Evolutionary conservation across 2,113 vertebrate species (phyloP), one percentile per base, ranked within the genome.

Genomic region (Cheirogaleus medius): DNA sequence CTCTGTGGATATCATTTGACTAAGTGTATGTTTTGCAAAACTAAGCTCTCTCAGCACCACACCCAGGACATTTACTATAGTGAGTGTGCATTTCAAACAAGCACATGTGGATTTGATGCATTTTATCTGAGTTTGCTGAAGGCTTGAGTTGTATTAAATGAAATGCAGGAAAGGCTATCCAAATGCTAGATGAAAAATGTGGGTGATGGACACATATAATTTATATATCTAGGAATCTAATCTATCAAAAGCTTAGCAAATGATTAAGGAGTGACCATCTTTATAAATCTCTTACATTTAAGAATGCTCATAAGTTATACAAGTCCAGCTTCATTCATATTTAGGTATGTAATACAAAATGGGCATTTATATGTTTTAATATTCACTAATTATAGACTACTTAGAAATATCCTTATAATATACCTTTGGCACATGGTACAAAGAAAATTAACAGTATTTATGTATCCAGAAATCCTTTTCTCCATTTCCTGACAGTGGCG

Each of bases 211-310:
- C 63, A 82, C 39, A 74, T 95, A 73, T 88, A 96, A 98, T 96
- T 98, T 97, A 96, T 86, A 87, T 91, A 98, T 91, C 64, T 98
- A 73, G n/a, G 63, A 98, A 97, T 98, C 97, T n/a, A 98, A 98
- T 98, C 29, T 98, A 77, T 97, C 92, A 96, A 87, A 96, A 90
- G 4, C 34, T 73, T 47, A 80, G 25, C 86, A 42, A 71, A 44
- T 89, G 18, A 80, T 87, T 87, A 96, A 96, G 29, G 37, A 60
- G 11, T 81, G 64, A 18, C 56, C 66, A 92, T 68, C 15, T 88
- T 95, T 85, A 78, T 58, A 91, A 86, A 69, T 83, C 21, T 77
- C 32, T 92, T 56, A 6, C 69, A 89, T 93, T 93, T 90, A 86
- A 77, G 14, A 94, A 68, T 95, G 39, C 37, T 89, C 39, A 13